Evolutionary conservation across 2,888 invertebrate genomes (phyloP).

Genomic region (Steromphala cineraria): DNA sequence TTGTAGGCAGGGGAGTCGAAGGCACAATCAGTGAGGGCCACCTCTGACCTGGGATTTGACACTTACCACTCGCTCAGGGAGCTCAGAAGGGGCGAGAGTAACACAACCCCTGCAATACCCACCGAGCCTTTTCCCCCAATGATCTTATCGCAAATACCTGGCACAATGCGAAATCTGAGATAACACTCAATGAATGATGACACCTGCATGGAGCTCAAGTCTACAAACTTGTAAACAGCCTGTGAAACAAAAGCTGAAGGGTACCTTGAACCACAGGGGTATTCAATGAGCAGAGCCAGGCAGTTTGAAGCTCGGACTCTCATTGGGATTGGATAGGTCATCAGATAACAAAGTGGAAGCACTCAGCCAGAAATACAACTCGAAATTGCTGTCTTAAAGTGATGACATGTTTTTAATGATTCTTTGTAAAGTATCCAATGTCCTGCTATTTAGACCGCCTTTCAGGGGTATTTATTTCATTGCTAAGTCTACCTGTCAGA

Average conservation of each 20-base stretch:
- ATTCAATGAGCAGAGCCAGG: background rate
- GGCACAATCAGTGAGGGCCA: background rate
- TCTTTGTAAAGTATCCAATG: background rate
- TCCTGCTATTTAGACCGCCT: background rate
- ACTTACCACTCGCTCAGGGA: conserved; percentile 1
- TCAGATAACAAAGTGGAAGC: background rate
- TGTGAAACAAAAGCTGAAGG: background rate
- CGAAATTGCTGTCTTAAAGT: background rate
- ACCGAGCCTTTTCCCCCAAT: background rate
- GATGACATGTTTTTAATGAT: conserved; percentile 4
- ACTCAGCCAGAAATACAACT: background rate
- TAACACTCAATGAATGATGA: background rate
- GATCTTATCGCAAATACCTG: conserved; percentile 10
- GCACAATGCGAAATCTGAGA: background rate
- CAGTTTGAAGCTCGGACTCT: background rate
- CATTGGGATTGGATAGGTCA: background rate
- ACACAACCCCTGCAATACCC: conserved; percentile 2
- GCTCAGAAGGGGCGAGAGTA: background rate
- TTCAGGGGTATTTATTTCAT: conserved; percentile 1
- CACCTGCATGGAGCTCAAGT: background rate
- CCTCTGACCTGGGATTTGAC: background rate
- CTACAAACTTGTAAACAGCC: background rate
- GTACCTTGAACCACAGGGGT: background rate
- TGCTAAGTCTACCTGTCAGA: background rate
- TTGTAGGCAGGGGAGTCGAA: background rate